phyloP scores from a whole-genome alignment of 2,888 invertebrate genomes.

The Tachystola acroxantha region DNA sequence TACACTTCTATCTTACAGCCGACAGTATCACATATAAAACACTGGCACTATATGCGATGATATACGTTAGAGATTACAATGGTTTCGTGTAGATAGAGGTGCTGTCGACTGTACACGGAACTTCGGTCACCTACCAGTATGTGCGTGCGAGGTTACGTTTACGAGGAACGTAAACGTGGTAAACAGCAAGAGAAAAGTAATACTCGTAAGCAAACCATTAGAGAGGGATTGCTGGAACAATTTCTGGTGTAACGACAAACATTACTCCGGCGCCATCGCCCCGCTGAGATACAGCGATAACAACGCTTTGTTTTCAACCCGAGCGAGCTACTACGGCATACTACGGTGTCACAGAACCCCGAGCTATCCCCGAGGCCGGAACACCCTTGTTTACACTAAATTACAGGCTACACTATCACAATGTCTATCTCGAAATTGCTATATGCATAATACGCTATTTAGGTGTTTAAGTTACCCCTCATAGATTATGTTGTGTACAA shows the following conservation, averaged over 20 bases:
- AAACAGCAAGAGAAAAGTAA: no score
- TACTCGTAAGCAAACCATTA: slow-evolving; percentile 1
- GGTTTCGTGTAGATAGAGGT: no score
- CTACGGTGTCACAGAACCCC: slow-evolving; percentile 35
- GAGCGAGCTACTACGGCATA: no score
- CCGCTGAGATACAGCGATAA: slow-evolving; percentile 32
- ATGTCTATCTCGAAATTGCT: slow-evolving; percentile 5
- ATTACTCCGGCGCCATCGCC: slow-evolving; percentile 1
- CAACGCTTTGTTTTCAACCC: slow-evolving; percentile 36
- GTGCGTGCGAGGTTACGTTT: no score
- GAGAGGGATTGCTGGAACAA: background rate
- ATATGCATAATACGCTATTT: background rate
- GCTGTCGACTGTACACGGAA: no score
- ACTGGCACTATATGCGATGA: no score
- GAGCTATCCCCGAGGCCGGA: slow-evolving; percentile 28
- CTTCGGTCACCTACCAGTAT: no score
- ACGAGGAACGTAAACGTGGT: no score
- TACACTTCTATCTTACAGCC: no score
- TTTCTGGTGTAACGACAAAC: slow-evolving; percentile 2
- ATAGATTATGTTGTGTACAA: background rate
- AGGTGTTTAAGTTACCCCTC: slow-evolving; percentile 4
- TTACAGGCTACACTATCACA: slow-evolving; percentile 29
- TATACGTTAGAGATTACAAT: no score
- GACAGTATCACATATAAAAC: no score
- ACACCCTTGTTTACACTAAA: slow-evolving; percentile 40